Evolutionary conservation across 2,113 vertebrate genomes (phyloP), one percentile per base, ranked within the genome.

Genomic region (Anguilla japonica): DNA sequence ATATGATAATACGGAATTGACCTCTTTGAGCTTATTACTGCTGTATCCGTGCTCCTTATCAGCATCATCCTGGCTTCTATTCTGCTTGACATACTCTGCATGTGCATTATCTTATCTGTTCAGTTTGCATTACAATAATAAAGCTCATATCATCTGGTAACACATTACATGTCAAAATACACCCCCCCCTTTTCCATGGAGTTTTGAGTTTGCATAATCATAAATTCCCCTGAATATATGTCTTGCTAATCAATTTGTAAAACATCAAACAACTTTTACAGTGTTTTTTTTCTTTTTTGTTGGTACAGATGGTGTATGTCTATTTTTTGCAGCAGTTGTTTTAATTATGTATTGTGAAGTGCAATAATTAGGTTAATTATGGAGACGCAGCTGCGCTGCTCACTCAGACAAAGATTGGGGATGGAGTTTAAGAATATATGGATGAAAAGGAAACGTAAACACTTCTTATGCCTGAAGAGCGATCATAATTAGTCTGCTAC

Each of bases 341-440:
- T 53, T 22, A 75, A 34, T 22, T 26, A 75, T 75, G 71, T 34
- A 34, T 75, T 75, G 71, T 75, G 71, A 75, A 75, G 34, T 75
- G 71, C 71, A 75, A 79, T 40, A 79, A 79, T 79, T 85, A 79
- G 26, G 41, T 75, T 79, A 85, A 79, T 79, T 53, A 85, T 79
- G n/a, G 11, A 79, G 41, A 53, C 71, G 15, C 84, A 41, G 71
- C 67, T 67, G 39, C 29, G 39, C 20, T 26, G 26, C 22, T 41
- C 9, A 26, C 63, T 16, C 4, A 56, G 41, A 41, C 39, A 60
- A 41, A 26, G 22, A 43, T 81, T 41, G 29, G 34, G 26, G 11
- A 63, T 80, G 26, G 16, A 50, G 53, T 81, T 81, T 86, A 60
- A 86, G 56, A 53, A 81, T 67, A 29, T 85, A 40, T 85, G n/a